phyloP scores from a whole-genome alignment of 2,888 invertebrate genomes.

The Scaptomyza tumidula region DNA sequence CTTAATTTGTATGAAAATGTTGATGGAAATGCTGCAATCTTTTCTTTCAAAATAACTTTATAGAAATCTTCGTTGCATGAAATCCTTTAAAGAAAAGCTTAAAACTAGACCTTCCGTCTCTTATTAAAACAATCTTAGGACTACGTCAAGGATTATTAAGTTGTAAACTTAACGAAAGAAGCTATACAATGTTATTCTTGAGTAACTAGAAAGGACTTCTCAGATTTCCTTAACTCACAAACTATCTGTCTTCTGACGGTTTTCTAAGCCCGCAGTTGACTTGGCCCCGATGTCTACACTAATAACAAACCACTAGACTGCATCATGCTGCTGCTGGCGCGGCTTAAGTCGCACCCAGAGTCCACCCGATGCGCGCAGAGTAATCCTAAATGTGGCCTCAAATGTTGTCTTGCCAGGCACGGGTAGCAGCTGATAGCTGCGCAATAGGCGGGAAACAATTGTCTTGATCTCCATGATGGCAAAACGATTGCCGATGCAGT shows the following conservation, averaged over 20 bases:
- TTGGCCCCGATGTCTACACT: slow-evolving; percentile 25
- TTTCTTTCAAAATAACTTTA: too few relatives aligned
- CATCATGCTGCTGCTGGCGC: slow-evolving; percentile 36
- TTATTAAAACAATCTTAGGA: too few relatives aligned
- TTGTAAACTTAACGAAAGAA: too few relatives aligned
- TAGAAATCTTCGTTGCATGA: too few relatives aligned
- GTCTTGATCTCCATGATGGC: slow-evolving; percentile 87
- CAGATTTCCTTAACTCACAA: neutral
- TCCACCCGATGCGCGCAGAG: slow-evolving; percentile 86
- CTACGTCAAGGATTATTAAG: too few relatives aligned
- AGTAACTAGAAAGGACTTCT: too few relatives aligned
- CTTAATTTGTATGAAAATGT: too few relatives aligned
- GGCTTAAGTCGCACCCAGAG: slow-evolving; percentile 86
- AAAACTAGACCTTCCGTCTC: too few relatives aligned
- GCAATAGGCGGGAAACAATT: slow-evolving; percentile 85
- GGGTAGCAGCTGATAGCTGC: slow-evolving; percentile 85
- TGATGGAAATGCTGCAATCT: too few relatives aligned
- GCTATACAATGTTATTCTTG: too few relatives aligned
- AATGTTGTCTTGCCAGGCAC: slow-evolving; percentile 85
- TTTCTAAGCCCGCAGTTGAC: neutral
- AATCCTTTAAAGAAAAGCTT: too few relatives aligned
- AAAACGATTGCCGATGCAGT: slow-evolving; percentile 86
- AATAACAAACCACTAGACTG: slow-evolving; percentile 15
- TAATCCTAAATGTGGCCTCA: slow-evolving; percentile 85
- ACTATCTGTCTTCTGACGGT: neutral